Conservation (phyloP, 2,113 vertebrate species). For the Butorides virescens region DNA sequence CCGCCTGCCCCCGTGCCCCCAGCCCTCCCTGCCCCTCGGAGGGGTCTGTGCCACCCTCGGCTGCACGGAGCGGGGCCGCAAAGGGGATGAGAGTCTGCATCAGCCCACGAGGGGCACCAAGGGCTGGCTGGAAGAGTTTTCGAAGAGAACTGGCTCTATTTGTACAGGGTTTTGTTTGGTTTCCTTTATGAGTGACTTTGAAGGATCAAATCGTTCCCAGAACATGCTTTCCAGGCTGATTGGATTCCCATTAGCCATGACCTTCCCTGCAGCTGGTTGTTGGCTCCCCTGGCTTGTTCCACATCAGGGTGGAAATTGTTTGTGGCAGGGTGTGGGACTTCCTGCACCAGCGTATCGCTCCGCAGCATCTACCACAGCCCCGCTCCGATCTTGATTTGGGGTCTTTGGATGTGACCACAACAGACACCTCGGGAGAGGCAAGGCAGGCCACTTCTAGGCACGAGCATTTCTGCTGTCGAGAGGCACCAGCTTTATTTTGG, state of each 20-base stretch:
- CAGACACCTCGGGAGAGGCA: not conserved
- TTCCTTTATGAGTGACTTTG: not conserved
- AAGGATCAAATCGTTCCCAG: not conserved
- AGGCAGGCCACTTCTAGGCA: not conserved
- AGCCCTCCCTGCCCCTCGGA: accelerated
- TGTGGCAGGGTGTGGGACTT: not conserved
- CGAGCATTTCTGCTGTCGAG: not conserved
- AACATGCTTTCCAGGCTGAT: not conserved
- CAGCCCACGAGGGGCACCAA: accelerated
- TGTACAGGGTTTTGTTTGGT: not conserved
- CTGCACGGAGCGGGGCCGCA: accelerated
- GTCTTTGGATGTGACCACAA: not conserved
- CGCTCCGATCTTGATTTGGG: not conserved
- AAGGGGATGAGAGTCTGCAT: not conserved
- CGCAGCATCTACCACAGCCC: not conserved
- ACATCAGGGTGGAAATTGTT: not conserved
- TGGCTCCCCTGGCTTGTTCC: not conserved
- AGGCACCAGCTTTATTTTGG: not conserved
- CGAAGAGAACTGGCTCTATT: not conserved
- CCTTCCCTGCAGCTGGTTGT: not conserved
- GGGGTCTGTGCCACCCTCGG: not conserved
- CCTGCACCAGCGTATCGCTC: not conserved
- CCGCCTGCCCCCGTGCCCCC: not conserved
- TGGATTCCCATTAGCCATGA: not conserved
- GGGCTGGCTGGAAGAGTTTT: not conserved